Base-by-base conservation (phyloP, 1,140 invertebrate genomes). In the Lordiphosa clarofinis region DNA sequence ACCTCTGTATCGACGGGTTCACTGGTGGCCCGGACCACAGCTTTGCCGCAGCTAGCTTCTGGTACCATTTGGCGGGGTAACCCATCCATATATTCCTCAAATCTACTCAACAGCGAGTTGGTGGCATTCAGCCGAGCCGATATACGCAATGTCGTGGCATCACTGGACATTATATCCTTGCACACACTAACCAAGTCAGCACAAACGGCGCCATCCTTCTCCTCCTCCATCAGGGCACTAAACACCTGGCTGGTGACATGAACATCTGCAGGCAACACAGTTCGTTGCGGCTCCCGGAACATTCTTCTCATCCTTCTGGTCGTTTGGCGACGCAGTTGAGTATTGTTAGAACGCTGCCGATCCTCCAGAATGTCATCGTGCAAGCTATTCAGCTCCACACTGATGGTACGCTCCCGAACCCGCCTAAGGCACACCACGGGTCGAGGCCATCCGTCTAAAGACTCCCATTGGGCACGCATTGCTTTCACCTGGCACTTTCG, bases 51-150 rank as follows among this genome's bases (percentile, higher is more conserved):
- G 1, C 44, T 60, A 0, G 46, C 55, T 0, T n/a, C 15, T 4
- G 73, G 64, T 11, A 88, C 76, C 39, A 79, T 24, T 28, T 79
- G 63, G 7, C 37, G 53, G 1, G 79, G 53, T n/a, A 88, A 12
- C 0, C 56, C 68, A 21, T 88, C 86, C 72, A 88, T 86, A 19
- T 87, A 88, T 10, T 39, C 21, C 46, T 88, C 87, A 24, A 88
- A 88, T 10, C 59, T 54, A 2, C 40, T 67, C 0, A 88, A 38
- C 7, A 88, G 38, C 0, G 55, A 50, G 39, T 88, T 88, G 15
- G 87, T 88, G 1, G 87, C 65, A 59, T 88, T 88, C 1, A 81
- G 53, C 8, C 72, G 24, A 0, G 81, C 72, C 1, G 87, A 88
- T 8, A 78, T 33, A 0, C 75, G 74, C 15, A 88, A 31, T 1